phyloP scores from a whole-genome alignment of 1,140 invertebrate genomes.

The Zaprionus africanus region DNA sequence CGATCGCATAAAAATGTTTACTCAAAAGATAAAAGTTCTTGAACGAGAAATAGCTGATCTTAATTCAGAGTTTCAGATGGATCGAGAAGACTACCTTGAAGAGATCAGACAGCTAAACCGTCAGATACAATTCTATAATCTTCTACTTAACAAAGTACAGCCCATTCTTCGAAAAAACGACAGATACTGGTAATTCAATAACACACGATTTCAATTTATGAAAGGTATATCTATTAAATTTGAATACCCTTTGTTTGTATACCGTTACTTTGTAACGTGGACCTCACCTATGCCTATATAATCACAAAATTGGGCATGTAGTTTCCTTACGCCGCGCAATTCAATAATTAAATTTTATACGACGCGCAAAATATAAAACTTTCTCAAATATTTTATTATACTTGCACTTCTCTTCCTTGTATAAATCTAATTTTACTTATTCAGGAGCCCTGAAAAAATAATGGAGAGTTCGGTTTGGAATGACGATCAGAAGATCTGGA shows the following conservation, averaged over 20 bases:
- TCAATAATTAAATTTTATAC: too few species aligned
- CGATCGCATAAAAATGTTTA: constrained; percentile 88
- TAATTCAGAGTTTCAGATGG: constrained; percentile 93
- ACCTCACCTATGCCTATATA: too few species aligned
- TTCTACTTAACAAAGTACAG: constrained; percentile 90
- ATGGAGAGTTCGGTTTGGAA: constrained; percentile 90
- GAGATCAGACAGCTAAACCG: constrained; percentile 92
- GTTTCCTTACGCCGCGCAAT: too few species aligned
- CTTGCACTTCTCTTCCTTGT: background rate
- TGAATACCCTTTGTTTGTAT: background rate
- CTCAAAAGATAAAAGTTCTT: constrained; percentile 87
- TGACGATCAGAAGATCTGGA: constrained; percentile 90
- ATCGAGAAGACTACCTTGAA: constrained; percentile 93
- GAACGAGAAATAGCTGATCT: constrained; percentile 92
- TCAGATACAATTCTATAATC: constrained; percentile 89
- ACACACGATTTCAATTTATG: background rate
- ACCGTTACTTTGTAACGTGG: background rate
- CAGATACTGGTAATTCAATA: constrained; percentile 87
- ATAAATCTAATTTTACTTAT: background rate
- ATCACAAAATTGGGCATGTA: too few species aligned
- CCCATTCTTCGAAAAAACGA: constrained; percentile 90
- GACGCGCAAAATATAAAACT: too few species aligned
- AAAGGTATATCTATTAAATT: background rate
- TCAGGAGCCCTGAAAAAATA: constrained; percentile 87
- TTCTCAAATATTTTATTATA: too few species aligned